Evolutionary conservation across 2,888 invertebrate genomes (phyloP), one percentile per base, ranked within the genome.

Genomic region (Apamea monoglypha): DNA sequence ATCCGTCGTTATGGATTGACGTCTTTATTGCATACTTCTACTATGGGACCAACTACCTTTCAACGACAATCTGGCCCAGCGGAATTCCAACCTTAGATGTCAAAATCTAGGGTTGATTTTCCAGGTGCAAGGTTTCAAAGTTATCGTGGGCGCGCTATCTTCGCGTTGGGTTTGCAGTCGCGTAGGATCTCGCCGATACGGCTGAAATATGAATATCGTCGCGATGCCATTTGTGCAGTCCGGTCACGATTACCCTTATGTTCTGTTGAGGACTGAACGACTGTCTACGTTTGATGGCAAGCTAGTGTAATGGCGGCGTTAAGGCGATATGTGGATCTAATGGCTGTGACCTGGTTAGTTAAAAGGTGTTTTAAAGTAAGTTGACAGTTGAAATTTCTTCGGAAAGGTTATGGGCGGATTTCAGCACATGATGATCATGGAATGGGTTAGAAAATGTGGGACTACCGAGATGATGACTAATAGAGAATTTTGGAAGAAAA

Each of bases 181-280:
- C 90, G 90, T 91, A 87, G 89, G 90, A 92, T 92, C 92, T 91
- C 86, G 84, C 90, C 91, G 92, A 93, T 94, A 93, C 90, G 89
- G 76, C 88, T 93, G 92, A 94, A 94, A 94, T 94, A 94, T 94
- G 94, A 94, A 94, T 94, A 94, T 94, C 91, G 91, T 93, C 92
- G 89, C 89, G 87, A 83, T 78, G 84, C 78, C 90, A 83, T 91
- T 92, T 91, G 87, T 91, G 88, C 80, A 94, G 90, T 92, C 92
- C 82, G 76, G 92, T 93, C 94, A 94, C 94, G 94, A 91, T 91
- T 92, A 90, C 85, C 87, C 89, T 88, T 88, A 87, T 91, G 89
- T 90, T 90, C 88, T 87, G 83, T 76, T 84, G 74, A 83, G 81
- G 70, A 72, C 74, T 56, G 85, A 82, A 82, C 78, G 76, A 81